phyloP scores from a whole-genome alignment of 2,888 invertebrate genomes.

The Zaprionus obscuricornis region DNA sequence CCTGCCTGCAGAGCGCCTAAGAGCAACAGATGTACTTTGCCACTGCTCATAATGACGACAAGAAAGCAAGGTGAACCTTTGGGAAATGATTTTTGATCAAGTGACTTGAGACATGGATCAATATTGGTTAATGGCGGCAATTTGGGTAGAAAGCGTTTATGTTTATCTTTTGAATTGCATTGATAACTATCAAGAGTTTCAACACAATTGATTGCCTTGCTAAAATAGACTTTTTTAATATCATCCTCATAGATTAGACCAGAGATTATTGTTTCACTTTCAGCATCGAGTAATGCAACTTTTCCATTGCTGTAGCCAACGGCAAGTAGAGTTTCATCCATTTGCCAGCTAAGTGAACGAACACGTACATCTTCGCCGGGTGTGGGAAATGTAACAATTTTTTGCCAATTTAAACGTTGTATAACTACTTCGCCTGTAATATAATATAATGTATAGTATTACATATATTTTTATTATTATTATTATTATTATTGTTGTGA shows the following conservation, averaged over 20 bases:
- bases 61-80: slow-evolving; percentile 89
- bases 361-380: slow-evolving; percentile 90
- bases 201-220: slow-evolving; percentile 79
- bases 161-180: slow-evolving; percentile 63
- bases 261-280: slow-evolving; percentile 92
- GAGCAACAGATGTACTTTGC: slow-evolving; percentile 89
- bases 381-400: slow-evolving; percentile 93
- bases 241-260: slow-evolving; percentile 86
- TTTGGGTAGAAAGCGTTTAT: slow-evolving; percentile 84
- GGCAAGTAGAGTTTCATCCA: slow-evolving; percentile 94
- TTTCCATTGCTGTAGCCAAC: slow-evolving; percentile 88
- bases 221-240: slow-evolving; percentile 91
- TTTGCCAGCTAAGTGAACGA: slow-evolving; percentile 94
- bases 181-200: slow-evolving; percentile 63
- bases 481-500: neutral
- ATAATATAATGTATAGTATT: neutral
- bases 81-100: slow-evolving; percentile 85
- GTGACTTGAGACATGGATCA: slow-evolving; percentile 85
- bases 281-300: slow-evolving; percentile 91
- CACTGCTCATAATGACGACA: slow-evolving; percentile 90
- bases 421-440: slow-evolving; percentile 91
- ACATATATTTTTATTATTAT: too few relatives aligned
- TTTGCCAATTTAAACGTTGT: slow-evolving; percentile 96
- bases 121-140: slow-evolving; percentile 85
- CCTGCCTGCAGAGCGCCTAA: slow-evolving; percentile 94